phyloP scores from a whole-genome alignment of 2,888 invertebrate species.

The Orthonevra nobilis region DNA sequence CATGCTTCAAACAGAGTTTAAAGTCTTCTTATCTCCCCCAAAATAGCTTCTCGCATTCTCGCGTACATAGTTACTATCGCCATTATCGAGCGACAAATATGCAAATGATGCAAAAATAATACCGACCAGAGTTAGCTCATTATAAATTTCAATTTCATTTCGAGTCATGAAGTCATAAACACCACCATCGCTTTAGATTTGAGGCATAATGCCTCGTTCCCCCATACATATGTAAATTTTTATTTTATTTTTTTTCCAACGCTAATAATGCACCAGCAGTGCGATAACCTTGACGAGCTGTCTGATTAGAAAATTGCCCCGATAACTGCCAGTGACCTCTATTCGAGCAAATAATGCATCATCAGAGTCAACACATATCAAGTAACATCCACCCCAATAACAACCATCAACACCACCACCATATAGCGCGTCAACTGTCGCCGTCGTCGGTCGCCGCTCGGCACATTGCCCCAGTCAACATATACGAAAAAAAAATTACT shows the following conservation, averaged over 20 bases:
- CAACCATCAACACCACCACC: slow-evolving; percentile 69
- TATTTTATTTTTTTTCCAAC: background rate
- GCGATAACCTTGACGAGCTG: slow-evolving; percentile 76
- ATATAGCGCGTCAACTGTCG: no score
- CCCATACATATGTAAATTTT: background rate
- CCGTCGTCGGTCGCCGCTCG: no score
- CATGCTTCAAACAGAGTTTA: slow-evolving; percentile 20
- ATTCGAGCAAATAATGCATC: slow-evolving; percentile 73
- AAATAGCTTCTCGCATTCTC: no score
- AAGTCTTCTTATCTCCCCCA: slow-evolving; percentile 38
- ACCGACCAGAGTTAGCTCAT: slow-evolving; percentile 14
- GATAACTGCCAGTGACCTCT: slow-evolving; percentile 78
- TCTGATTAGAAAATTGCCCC: slow-evolving; percentile 78
- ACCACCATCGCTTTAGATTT: background rate
- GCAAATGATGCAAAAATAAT: slow-evolving; percentile 28
- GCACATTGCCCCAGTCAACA: background rate
- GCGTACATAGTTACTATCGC: background rate
- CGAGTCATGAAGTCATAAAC: slow-evolving; percentile 36
- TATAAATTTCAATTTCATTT: slow-evolving; percentile 53
- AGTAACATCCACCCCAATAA: slow-evolving; percentile 6
- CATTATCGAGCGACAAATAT: slow-evolving; percentile 14
- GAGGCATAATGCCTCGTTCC: background rate
- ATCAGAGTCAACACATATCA: slow-evolving; percentile 72
- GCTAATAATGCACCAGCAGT: slow-evolving; percentile 40
- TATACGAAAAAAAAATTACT: slow-evolving; percentile 32